These are phyloP conservation scores for Todus mexicanus DNA, from an alignment of 2,797 vertebrate species.

Conservation along the genomic window DNA sequence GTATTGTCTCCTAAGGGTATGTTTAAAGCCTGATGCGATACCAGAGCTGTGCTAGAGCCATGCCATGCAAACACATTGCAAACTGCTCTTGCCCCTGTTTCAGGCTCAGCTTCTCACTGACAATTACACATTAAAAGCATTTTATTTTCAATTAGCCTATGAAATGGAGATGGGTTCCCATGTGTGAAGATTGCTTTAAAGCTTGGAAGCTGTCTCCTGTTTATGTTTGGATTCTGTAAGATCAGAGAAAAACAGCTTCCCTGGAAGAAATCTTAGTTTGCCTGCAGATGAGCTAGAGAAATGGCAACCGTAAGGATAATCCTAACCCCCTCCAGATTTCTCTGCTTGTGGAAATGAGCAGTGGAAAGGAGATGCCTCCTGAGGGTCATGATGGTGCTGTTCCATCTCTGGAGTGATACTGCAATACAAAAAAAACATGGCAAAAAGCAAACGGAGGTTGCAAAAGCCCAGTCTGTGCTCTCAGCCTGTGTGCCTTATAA, in stretches of 20 bases:
- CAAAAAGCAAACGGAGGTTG: conserved; percentile 7
- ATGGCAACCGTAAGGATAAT: neutral
- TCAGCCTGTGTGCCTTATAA: neutral
- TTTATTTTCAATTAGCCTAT: neutral
- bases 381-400: neutral
- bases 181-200: neutral
- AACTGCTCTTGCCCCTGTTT: neutral
- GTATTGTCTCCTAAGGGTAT: neutral
- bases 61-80: neutral
- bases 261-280: neutral
- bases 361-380: neutral
- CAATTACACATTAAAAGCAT: neutral
- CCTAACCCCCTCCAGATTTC: neutral
- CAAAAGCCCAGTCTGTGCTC: neutral
- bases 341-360: neutral
- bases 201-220: neutral
- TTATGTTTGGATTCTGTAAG: neutral
- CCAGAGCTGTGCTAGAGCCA: neutral
- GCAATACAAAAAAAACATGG: neutral
- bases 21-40: neutral
- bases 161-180: neutral
- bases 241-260: neutral
- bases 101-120: neutral
- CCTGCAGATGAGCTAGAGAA: neutral
- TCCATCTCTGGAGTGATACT: neutral